Percentiles rank a stretch among this genome's conserved stretches.
Conservation (phyloP, 2,113 vertebrate species). For the Polypterus bichir region DNA sequence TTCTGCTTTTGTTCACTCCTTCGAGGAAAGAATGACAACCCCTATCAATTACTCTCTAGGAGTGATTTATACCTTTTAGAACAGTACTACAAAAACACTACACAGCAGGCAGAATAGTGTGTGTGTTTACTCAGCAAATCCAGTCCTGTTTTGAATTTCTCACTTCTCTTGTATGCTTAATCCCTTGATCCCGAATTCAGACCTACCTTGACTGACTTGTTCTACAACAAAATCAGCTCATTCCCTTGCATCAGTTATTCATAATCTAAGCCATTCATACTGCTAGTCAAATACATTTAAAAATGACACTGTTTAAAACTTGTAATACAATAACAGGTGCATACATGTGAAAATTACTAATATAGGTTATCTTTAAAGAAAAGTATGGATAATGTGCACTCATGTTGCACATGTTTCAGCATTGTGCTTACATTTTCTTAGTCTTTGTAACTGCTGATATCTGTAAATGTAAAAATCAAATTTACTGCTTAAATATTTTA, state of each 20-base stretch:
- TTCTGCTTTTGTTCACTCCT: constrained; percentile 60
- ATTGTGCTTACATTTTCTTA: too few species aligned
- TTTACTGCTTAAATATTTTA: too few species aligned
- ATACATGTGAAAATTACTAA: too few species aligned
- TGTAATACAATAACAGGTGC: too few species aligned
- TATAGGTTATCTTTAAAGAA: too few species aligned
- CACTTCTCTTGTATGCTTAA: constrained; percentile 28
- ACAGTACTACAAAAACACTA: constrained; percentile 58
- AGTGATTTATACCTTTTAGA: constrained; percentile 53
- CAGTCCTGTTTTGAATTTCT: constrained; percentile 27
- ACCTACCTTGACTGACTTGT: constrained; percentile 16
- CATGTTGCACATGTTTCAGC: too few species aligned
- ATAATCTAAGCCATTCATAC: background rate
- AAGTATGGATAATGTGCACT: too few species aligned
- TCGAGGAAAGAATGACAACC: constrained; percentile 41
- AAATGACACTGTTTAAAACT: too few species aligned
- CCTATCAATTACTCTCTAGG: constrained; percentile 53
- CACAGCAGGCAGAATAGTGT: constrained; percentile 30
- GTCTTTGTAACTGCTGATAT: too few species aligned
- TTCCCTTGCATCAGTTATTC: background rate
- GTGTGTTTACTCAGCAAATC: constrained; percentile 23
- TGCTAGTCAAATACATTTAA: background rate
- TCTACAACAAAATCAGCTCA: constrained; percentile 2
- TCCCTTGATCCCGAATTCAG: constrained; percentile 22
- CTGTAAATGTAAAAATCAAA: too few species aligned